Evolutionary conservation across 2,888 invertebrate genomes (phyloP).

Genomic region (Andrena praecox): DNA sequence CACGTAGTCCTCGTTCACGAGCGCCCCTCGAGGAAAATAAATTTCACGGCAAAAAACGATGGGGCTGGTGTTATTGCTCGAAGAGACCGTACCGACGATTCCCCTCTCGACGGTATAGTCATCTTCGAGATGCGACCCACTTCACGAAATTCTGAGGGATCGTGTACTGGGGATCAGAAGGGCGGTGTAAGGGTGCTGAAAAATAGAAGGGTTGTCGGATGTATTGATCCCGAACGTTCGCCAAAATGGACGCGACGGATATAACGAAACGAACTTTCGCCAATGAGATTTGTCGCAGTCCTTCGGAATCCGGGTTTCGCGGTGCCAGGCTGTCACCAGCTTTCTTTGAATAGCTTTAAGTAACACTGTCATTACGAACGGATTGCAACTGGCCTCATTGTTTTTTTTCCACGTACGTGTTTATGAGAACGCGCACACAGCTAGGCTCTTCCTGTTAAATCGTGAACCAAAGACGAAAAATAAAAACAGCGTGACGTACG

Average conservation of each 20-base stretch:
- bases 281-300: constrained; percentile 8
- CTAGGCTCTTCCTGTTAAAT: background rate
- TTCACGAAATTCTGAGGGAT: constrained; percentile 46
- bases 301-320: background rate
- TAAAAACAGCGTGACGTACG: constrained; percentile 21
- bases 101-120: constrained; percentile 37
- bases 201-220: constrained; percentile 42
- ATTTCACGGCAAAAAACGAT: constrained; percentile 44
- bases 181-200: constrained; percentile 20
- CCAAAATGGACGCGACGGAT: constrained; percentile 30
- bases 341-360: too few relatives aligned
- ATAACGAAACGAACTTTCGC: constrained; percentile 15
- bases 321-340: background rate
- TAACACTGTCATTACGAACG: background rate
- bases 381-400: background rate
- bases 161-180: constrained; percentile 41
- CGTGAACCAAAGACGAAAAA: background rate
- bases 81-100: constrained; percentile 32
- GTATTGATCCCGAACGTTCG: constrained; percentile 44
- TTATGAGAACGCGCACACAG: background rate
- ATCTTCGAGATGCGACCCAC: constrained; percentile 44
- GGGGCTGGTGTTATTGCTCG: constrained; percentile 50
- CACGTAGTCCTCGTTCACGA: constrained; percentile 49
- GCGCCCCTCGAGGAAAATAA: constrained; percentile 62
- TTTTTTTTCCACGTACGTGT: too few relatives aligned